Percentiles rank a stretch among this genome's conserved stretches.
These are phyloP conservation scores for Standfussiana lucernea DNA, from an alignment of 2,888 invertebrate genomes.

Conservation along the genomic window DNA sequence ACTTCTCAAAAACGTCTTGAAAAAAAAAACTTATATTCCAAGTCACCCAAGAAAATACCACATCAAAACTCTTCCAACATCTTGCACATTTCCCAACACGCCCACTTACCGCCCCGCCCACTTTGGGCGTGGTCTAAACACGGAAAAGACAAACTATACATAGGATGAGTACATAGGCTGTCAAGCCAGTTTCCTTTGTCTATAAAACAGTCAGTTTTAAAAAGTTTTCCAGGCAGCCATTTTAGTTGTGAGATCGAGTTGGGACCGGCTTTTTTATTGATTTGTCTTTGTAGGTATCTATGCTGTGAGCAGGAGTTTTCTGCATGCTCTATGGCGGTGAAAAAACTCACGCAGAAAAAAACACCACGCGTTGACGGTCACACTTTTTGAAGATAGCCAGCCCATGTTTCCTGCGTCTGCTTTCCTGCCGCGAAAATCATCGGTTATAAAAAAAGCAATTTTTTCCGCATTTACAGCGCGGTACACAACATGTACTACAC, in stretches of 20 bases:
- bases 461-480: too few species aligned
- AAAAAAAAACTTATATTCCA: too few species aligned
- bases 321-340: not conserved
- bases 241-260: slow-evolving; percentile 30
- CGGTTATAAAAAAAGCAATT: too few species aligned
- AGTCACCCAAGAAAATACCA: slow-evolving; percentile 25
- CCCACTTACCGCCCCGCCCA: slow-evolving; percentile 76
- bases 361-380: too few species aligned
- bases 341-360: not conserved
- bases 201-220: slow-evolving; percentile 59
- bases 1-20: too few species aligned
- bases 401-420: too few species aligned
- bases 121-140: slow-evolving; percentile 76
- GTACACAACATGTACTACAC: too few species aligned
- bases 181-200: slow-evolving; percentile 59
- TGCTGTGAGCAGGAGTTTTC: too few species aligned
- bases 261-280: slow-evolving; percentile 31
- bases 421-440: too few species aligned
- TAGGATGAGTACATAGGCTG: slow-evolving; percentile 56
- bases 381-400: too few species aligned
- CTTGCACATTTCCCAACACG: slow-evolving; percentile 69
- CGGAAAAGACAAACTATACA: slow-evolving; percentile 63
- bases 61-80: slow-evolving; percentile 58
- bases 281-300: slow-evolving; percentile 17
- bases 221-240: slow-evolving; percentile 56